Conservation (phyloP, 2,797 vertebrate genomes). For the Cynopterus sphinx region DNA sequence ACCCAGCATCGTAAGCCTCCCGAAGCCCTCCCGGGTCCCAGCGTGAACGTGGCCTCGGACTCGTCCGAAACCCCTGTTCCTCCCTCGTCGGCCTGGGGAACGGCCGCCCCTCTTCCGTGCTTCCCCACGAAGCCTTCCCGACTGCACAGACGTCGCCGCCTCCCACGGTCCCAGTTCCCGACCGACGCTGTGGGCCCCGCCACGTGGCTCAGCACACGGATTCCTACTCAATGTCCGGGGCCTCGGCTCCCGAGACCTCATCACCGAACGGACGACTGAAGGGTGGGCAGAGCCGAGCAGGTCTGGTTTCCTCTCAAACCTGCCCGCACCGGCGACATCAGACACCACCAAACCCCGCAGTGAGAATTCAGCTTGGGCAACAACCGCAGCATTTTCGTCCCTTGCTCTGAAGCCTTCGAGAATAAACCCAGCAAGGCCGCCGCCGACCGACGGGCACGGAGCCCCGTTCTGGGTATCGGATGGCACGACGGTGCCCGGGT, state of each 20-base stretch:
- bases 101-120: neutral
- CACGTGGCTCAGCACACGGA: neutral
- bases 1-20: neutral
- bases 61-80: neutral
- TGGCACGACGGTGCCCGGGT: neutral
- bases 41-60: neutral
- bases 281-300: neutral
- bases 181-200: rapidly evolving
- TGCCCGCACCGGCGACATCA: neutral
- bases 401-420: neutral
- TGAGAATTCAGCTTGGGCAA: neutral
- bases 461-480: neutral
- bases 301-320: neutral
- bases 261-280: neutral
- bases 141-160: neutral
- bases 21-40: neutral
- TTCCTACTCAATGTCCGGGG: neutral
- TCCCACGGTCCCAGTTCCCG: neutral
- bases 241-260: neutral
- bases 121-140: neutral
- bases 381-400: neutral
- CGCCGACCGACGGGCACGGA: neutral
- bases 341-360: neutral
- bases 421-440: neutral
- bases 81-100: neutral